These are phyloP conservation scores for Muntiacus muntjak DNA, from an alignment of 2,113 vertebrate species.

Conservation along the genomic window DNA sequence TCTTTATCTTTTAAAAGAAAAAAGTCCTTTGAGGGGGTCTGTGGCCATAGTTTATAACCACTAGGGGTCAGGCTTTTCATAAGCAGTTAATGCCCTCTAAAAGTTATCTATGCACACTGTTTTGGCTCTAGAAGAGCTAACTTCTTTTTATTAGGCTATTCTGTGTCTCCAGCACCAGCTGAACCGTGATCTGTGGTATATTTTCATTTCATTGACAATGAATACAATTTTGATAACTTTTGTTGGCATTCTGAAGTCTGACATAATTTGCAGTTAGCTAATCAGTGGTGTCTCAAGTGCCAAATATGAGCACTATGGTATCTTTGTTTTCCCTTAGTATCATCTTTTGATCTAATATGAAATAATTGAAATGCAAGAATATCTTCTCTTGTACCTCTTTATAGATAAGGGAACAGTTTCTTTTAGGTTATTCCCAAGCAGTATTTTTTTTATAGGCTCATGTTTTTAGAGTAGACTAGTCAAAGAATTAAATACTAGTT, in stretches of 20 bases:
- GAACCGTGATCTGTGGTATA: not conserved
- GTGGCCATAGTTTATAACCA: conserved; percentile 39
- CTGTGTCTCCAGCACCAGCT: not conserved
- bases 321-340: not conserved
- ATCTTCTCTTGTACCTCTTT: not conserved
- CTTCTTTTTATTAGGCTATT: not conserved
- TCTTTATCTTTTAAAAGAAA: not conserved
- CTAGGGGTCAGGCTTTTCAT: conserved; percentile 67
- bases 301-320: not conserved
- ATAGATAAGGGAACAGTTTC: not conserved
- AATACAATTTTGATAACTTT: not conserved
- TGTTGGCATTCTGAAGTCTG: not conserved
- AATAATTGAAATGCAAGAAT: not conserved
- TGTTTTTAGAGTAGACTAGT: conserved; percentile 1
- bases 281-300: not conserved
- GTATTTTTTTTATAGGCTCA: not conserved
- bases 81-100: not conserved
- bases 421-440: not conserved
- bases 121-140: not conserved
- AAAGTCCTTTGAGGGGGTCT: not conserved
- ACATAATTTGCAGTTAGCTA: not conserved
- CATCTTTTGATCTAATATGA: not conserved
- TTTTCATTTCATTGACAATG: not conserved
- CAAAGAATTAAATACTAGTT: not conserved
- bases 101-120: not conserved